Conservation (phyloP, 2,797 vertebrate species). For the Sebastes jordani region DNA sequence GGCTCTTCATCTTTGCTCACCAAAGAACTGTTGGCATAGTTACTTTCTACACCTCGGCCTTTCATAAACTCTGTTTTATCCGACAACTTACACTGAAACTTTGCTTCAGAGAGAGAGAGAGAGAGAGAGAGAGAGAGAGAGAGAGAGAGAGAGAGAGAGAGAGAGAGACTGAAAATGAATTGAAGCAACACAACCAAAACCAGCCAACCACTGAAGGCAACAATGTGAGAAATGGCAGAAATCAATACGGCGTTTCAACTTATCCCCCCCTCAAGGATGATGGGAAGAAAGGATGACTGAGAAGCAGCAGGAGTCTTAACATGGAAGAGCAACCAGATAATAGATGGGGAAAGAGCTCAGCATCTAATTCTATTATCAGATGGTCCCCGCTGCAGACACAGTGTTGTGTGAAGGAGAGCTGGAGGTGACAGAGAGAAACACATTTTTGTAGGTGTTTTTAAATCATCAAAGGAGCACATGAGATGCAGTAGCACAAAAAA, state of each 20-base stretch:
- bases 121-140: background rate
- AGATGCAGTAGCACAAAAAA: background rate
- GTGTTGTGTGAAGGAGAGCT: constrained; percentile 46
- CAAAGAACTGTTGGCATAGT: background rate
- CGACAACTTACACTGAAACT: constrained; percentile 16
- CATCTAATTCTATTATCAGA: constrained; percentile 63
- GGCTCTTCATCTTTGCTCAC: constrained; percentile 30
- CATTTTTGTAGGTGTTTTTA: constrained; percentile 6
- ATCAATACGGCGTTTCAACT: constrained; percentile 65
- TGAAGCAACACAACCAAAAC: constrained; percentile 50
- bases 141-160: background rate
- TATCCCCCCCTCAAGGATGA: constrained; percentile 47
- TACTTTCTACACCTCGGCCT: constrained; percentile 2
- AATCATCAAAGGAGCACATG: constrained; percentile 2
- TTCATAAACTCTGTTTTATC: constrained; percentile 43
- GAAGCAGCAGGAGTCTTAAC: constrained; percentile 58
- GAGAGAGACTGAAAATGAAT: constrained; percentile 18
- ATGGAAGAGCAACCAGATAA: constrained; percentile 62
- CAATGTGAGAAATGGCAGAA: constrained; percentile 61
- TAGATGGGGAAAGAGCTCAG: constrained; percentile 62
- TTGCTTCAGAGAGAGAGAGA: constrained; percentile 7
- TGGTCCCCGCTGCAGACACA: constrained; percentile 23
- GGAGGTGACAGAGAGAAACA: constrained; percentile 39
- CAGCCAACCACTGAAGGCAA: constrained; percentile 58
- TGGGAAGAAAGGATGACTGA: constrained; percentile 46